phyloP scores from a whole-genome alignment of 1,140 invertebrate genomes.

The Microplitis mediator region DNA sequence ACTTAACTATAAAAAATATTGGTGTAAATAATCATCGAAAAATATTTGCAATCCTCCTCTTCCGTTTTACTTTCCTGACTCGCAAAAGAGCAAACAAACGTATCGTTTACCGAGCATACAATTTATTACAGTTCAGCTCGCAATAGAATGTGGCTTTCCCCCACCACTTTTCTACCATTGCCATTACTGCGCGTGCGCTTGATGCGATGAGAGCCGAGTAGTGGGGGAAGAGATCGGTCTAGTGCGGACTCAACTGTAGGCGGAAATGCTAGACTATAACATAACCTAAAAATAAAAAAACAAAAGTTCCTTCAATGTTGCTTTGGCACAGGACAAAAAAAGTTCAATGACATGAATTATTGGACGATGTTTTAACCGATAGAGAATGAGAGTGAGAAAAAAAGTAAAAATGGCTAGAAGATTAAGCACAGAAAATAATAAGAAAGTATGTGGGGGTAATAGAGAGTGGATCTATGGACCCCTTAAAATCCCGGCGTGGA shows the following conservation, averaged over 20 bases:
- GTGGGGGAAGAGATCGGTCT: too few relatives aligned
- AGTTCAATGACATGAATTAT: not conserved
- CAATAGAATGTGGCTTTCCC: too few relatives aligned
- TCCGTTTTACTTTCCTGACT: slow-evolving; percentile 25
- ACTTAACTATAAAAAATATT: not conserved
- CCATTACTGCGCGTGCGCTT: too few relatives aligned
- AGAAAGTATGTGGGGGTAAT: slow-evolving; percentile 12
- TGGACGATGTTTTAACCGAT: not conserved
- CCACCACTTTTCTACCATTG: too few relatives aligned
- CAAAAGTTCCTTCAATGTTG: slow-evolving; percentile 5
- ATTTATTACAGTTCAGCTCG: not conserved
- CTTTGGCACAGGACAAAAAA: slow-evolving; percentile 14
- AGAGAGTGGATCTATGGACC: slow-evolving; percentile 7
- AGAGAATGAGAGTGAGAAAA: slow-evolving; percentile 2
- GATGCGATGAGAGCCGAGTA: too few relatives aligned
- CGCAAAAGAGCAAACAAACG: slow-evolving; percentile 8
- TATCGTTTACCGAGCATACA: not conserved
- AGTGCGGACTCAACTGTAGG: too few relatives aligned
- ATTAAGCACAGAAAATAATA: not conserved
- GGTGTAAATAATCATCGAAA: not conserved
- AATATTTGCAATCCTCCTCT: slow-evolving; percentile 24
- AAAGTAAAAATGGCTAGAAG: not conserved
- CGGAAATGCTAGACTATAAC: too few relatives aligned
- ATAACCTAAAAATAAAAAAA: not conserved
- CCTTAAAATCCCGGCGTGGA: slow-evolving; percentile 44